These are phyloP conservation scores for Tangara arthus DNA, from an alignment of 2,797 vertebrate species.

Conservation along the genomic window DNA sequence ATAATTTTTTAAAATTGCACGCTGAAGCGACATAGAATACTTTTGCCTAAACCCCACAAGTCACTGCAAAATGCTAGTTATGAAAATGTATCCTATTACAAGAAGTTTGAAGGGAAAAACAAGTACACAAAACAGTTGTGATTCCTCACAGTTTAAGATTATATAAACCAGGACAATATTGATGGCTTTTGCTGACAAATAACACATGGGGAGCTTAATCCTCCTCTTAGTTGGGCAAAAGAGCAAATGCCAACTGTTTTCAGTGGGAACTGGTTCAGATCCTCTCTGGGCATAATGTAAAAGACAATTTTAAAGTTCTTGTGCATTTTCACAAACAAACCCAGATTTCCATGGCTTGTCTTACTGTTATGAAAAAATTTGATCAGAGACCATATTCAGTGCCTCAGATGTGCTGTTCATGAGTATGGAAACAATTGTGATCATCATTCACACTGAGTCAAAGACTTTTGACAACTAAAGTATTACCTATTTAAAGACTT, in stretches of 20 bases:
- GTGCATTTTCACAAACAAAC: neutral
- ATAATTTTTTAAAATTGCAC: neutral
- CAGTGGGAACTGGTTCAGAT: neutral
- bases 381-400: neutral
- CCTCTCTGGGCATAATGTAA: neutral
- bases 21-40: neutral
- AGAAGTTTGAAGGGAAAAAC: neutral
- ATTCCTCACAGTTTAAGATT: neutral
- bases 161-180: neutral
- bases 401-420: neutral
- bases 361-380: neutral
- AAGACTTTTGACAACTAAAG: neutral
- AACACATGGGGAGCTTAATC: constrained; percentile 4
- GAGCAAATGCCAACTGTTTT: neutral
- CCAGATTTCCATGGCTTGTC: neutral
- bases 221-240: neutral
- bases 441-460: neutral
- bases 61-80: neutral
- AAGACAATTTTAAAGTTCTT: neutral
- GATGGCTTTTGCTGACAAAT: neutral
- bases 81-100: neutral
- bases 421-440: neutral
- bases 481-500: neutral
- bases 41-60: neutral
- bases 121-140: neutral